Base-by-base conservation (phyloP, 2,797 vertebrate genomes). In the Etheostoma nigrum region DNA sequence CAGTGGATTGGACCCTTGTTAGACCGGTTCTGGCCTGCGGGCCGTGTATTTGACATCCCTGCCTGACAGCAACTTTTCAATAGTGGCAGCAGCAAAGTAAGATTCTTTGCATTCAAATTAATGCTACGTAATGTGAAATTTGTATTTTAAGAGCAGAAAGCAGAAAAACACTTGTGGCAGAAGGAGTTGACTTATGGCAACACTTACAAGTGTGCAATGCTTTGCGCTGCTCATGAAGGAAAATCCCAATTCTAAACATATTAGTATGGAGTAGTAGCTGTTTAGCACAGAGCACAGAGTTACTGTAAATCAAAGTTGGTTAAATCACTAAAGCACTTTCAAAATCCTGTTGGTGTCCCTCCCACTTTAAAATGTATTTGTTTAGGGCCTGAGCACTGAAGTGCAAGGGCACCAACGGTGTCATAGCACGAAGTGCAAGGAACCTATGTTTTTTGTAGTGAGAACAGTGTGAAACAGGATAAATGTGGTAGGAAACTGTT, bases 121-220 rank as follows among this genome's bases (percentile, higher is more conserved):
- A 55, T 51, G 33, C 81, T 86, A 80, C 18, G 12, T 63, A 74
- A 88, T 69, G 30, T 79, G 80, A 76, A 67, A 79, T 85, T 87
- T 84, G 63, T 63, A 54, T 77, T 65, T 57, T 30, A 19, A 66
- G 62, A 68, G 52, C 23, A 54, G 51, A 62, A 21, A 77, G 60
- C 5, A 66, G 52, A 53, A 74, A 75, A 59, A 27, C 62, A 69
- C 72, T 72, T 30, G 59, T 58, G 75, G 61, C 42, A 55, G 53
- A 47, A 40, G 47, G 5, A 55, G 5, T 67, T 60, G 27, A 72
- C 59, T 67, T 66, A 30, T 25, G 25, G 61, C 60, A 45, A 14
- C 21, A 53, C 42, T 21, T 6, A 14, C 36, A 6, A 44, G 61
- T 25, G 25, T 25, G 25, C 33, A 5, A 58, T 25, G 33, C 12